Conservation (phyloP, 2,888 invertebrate species). For the Lamellibrachia columna region DNA sequence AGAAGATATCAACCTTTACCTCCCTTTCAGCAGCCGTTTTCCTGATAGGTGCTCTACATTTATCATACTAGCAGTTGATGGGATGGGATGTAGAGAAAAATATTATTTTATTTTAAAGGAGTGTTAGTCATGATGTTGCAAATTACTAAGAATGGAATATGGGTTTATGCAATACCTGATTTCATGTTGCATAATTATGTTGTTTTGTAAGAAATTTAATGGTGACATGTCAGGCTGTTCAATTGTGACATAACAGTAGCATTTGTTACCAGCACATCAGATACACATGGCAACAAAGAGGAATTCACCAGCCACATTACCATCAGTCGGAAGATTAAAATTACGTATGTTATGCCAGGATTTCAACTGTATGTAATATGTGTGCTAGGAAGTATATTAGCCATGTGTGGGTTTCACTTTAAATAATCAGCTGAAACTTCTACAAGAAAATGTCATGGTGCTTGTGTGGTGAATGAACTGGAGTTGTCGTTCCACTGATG, state of each 20-base stretch:
- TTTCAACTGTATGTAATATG: not conserved
- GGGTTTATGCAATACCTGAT: not conserved
- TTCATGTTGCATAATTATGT: not conserved
- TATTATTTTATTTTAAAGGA: not conserved
- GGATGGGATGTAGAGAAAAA: not conserved
- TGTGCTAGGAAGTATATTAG: not conserved
- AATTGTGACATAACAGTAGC: not conserved
- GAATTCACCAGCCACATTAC: not conserved
- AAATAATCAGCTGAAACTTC: not conserved
- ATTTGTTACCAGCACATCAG: not conserved
- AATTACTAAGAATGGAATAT: not conserved
- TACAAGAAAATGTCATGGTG: not conserved
- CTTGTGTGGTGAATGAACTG: not conserved
- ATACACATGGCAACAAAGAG: not conserved
- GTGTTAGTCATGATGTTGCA: not conserved
- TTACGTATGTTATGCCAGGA: not conserved
- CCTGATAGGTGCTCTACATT: not conserved
- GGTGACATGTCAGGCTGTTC: not conserved
- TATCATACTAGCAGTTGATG: not conserved
- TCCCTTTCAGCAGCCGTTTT: slow-evolving; percentile 1
- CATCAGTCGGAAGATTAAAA: not conserved
- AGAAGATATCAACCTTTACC: not conserved
- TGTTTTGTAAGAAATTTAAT: not conserved
- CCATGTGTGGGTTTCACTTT: not conserved
- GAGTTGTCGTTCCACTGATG: not conserved